Percentiles rank a stretch among this genome's conserved stretches.
Evolutionary conservation across 2,113 vertebrate species (phyloP).

Genomic region (Corythornis cristatus): DNA sequence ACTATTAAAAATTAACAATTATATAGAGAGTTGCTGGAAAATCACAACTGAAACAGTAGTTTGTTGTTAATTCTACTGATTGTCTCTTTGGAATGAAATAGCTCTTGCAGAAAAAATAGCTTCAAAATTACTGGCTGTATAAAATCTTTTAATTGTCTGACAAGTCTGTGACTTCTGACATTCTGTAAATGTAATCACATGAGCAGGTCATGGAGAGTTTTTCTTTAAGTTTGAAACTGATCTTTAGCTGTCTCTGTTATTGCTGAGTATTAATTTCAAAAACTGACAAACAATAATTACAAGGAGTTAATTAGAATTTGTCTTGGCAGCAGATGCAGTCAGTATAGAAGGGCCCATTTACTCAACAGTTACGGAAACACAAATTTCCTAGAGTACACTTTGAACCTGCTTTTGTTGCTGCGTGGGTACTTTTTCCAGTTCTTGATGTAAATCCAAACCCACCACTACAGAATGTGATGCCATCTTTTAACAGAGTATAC

Average conservation of each 20-base stretch:
- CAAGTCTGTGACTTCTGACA: background rate
- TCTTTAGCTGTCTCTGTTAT: conserved; percentile 13
- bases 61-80: conserved; percentile 1
- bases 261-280: conserved; percentile 24
- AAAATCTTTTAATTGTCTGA: conserved; percentile 20
- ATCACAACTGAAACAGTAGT: background rate
- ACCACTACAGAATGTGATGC: background rate
- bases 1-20: background rate
- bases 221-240: conserved; percentile 15
- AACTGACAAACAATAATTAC: conserved; percentile 31
- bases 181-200: background rate
- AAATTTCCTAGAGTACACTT: conserved; percentile 25
- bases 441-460: conserved; percentile 45
- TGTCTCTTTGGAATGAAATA: conserved; percentile 1
- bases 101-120: conserved; percentile 13
- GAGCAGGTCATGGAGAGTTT: background rate
- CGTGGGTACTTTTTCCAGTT: conserved; percentile 24
- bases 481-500: background rate
- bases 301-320: conserved; percentile 38
- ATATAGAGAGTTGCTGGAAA: background rate
- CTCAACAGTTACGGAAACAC: conserved; percentile 4
- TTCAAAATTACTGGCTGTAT: conserved; percentile 5
- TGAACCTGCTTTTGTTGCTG: conserved; percentile 10
- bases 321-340: conserved; percentile 17
- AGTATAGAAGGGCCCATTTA: conserved; percentile 37